Conservation (phyloP, 1,140 invertebrate species). For the Heliconius himera region DNA sequence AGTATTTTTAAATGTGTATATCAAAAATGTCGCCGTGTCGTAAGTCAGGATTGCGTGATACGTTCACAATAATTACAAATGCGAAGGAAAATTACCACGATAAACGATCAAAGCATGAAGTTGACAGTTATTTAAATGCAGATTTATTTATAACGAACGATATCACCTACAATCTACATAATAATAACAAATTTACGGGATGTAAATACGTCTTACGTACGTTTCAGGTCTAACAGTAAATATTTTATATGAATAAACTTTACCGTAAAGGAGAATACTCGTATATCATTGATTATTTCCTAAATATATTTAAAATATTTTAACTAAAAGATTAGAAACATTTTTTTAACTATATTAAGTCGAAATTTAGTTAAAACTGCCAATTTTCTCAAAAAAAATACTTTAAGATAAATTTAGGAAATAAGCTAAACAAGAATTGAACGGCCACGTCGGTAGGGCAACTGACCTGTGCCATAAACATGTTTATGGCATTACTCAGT, state of each 20-base stretch:
- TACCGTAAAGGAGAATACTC: not conserved
- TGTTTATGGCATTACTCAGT: too few relatives aligned
- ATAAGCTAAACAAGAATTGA: too few relatives aligned
- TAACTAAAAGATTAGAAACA: not conserved
- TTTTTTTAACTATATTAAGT: too few relatives aligned
- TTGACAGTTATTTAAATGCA: conserved; percentile 10
- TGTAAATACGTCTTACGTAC: not conserved
- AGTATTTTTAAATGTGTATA: conserved; percentile 7
- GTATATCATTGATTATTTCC: too few relatives aligned
- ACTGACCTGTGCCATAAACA: too few relatives aligned
- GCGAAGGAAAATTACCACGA: not conserved
- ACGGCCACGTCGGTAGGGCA: too few relatives aligned
- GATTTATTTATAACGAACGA: conserved; percentile 11
- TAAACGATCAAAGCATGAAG: conserved; percentile 14
- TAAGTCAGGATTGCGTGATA: not conserved
- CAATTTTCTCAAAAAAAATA: too few relatives aligned
- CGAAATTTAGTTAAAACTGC: too few relatives aligned
- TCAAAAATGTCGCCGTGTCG: not conserved
- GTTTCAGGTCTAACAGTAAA: not conserved
- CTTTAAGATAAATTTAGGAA: too few relatives aligned
- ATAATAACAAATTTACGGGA: conserved; percentile 12
- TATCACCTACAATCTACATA: conserved; percentile 7
- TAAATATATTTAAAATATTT: too few relatives aligned
- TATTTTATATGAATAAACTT: not conserved
- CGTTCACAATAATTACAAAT: conserved; percentile 10